phyloP scores from a whole-genome alignment of 2,888 invertebrate genomes.

The Branchipolynoe longqiensis region DNA sequence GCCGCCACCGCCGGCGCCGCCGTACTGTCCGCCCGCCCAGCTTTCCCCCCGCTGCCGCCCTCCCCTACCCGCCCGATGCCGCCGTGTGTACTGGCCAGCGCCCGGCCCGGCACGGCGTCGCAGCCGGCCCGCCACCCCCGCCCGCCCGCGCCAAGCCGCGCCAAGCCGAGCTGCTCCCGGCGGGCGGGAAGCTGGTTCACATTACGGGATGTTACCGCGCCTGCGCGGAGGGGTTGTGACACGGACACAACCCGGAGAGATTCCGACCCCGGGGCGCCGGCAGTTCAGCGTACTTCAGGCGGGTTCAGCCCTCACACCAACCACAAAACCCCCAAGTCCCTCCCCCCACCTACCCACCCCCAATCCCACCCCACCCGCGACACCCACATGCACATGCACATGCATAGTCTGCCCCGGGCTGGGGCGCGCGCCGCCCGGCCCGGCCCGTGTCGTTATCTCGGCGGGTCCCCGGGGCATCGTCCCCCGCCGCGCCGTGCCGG shows the following conservation, averaged over 20 bases:
- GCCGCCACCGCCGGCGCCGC: neutral
- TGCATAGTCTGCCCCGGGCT: too few relatives aligned
- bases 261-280: conserved; percentile 24
- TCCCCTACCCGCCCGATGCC: neutral
- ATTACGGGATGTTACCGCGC: conserved; percentile 22
- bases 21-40: neutral
- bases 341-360: too few relatives aligned
- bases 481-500: conserved; percentile 40
- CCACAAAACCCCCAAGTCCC: too few relatives aligned
- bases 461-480: neutral
- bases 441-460: neutral
- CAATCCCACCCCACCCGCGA: too few relatives aligned
- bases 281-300: too few relatives aligned
- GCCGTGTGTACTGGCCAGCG: neutral
- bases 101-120: neutral
- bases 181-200: neutral
- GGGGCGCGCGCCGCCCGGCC: conserved; percentile 19
- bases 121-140: neutral
- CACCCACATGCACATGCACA: too few relatives aligned
- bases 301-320: too few relatives aligned
- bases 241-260: neutral
- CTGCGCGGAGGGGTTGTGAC: neutral
- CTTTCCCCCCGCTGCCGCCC: neutral
- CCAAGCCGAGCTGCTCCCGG: too few relatives aligned
- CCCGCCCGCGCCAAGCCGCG: neutral